Conservation (phyloP, 2,797 vertebrate species). For the Syngnathus acus region DNA sequence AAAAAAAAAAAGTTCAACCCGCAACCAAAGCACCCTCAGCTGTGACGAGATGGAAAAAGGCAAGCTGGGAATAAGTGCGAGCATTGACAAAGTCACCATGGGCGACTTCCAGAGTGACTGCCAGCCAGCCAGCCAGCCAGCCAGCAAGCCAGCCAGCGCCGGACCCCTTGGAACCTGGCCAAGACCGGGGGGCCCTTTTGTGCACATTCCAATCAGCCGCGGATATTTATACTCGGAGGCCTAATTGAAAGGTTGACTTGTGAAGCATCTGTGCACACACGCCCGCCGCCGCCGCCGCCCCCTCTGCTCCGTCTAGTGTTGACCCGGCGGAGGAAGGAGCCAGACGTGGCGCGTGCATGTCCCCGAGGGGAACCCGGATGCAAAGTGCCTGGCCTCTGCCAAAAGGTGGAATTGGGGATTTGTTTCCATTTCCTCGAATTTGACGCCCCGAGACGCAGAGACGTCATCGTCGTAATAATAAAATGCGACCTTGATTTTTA, state of each 20-base stretch:
- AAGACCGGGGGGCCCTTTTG: slow-evolving; percentile 55
- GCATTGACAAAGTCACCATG: slow-evolving; percentile 71
- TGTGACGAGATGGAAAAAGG: slow-evolving; percentile 17
- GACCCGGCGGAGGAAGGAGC: slow-evolving; percentile 47
- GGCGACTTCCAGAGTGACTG: slow-evolving; percentile 60
- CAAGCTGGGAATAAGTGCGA: slow-evolving; percentile 58
- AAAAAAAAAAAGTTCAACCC: slow-evolving; percentile 17
- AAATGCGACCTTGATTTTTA: no score
- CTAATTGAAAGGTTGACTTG: slow-evolving; percentile 72
- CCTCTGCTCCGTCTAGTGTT: slow-evolving; percentile 34
- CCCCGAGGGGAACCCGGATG: slow-evolving; percentile 26
- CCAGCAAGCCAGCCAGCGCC: slow-evolving; percentile 36
- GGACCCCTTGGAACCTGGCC: slow-evolving; percentile 61
- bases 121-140: slow-evolving; percentile 58
- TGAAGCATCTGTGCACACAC: slow-evolving; percentile 62
- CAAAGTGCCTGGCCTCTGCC: slow-evolving; percentile 20
- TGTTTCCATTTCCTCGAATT: slow-evolving; percentile 23
- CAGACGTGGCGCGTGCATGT: slow-evolving; percentile 45
- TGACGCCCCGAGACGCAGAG: slow-evolving; percentile 8
- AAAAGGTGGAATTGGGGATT: slow-evolving; percentile 35
- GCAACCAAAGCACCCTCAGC: slow-evolving; percentile 36
- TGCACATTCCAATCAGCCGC: slow-evolving; percentile 68
- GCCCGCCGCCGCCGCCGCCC: slow-evolving; percentile 25
- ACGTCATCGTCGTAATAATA: no score
- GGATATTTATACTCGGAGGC: slow-evolving; percentile 66